Evolutionary conservation across 2,797 vertebrate genomes (phyloP).

Genomic region (Sebastes reedi): DNA sequence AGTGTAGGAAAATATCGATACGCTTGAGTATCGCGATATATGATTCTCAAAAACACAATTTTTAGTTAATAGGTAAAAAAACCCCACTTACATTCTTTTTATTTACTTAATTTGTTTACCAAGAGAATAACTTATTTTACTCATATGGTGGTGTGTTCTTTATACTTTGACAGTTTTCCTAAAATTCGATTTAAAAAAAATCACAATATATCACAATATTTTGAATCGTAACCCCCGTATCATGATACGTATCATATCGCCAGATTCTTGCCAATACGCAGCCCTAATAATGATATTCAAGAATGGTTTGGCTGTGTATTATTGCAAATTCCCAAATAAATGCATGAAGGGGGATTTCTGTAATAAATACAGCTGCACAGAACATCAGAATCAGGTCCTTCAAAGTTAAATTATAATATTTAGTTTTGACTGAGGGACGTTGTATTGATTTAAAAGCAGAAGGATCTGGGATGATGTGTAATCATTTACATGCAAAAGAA

Average conservation of each 20-base stretch:
- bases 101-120: not conserved
- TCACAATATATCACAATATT: not conserved
- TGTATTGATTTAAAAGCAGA: not conserved
- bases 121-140: not conserved
- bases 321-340: not conserved
- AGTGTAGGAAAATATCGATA: not conserved
- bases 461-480: not conserved
- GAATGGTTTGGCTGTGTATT: not conserved
- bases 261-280: not conserved
- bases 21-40: too few relatives aligned
- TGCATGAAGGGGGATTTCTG: not conserved
- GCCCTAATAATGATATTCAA: not conserved
- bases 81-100: too few relatives aligned
- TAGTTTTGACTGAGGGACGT: not conserved
- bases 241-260: not conserved
- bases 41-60: too few relatives aligned
- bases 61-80: too few relatives aligned
- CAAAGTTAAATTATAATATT: not conserved
- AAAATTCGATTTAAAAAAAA: not conserved
- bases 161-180: not conserved
- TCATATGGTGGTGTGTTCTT: not conserved
- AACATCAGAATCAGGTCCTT: not conserved
- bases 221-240: not conserved
- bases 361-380: not conserved
- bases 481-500: not conserved